Percentiles rank a stretch among this genome's conserved stretches.
phyloP scores from a whole-genome alignment of 1,140 invertebrate genomes.

The honey bee (Apis mellifera) region Amel_HAv3.1 CM009937.2:5897001-5897500 shows the following conservation, averaged over 20 bases:
- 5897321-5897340: neutral
- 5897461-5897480: neutral
- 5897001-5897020: conserved; percentile 38
- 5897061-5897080: conserved; percentile 52
- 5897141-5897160: neutral
- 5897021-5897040: conserved; percentile 47
- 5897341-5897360: conserved; percentile 57
- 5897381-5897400: conserved; percentile 32
- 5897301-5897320: neutral
- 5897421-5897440: conserved; percentile 10
- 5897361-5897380: conserved; percentile 47
- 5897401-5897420: conserved; percentile 56
- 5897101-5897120: conserved; percentile 51
- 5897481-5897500: neutral
- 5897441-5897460: neutral
- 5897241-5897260: neutral
- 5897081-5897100: conserved; percentile 56
- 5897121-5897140: conserved; percentile 9
- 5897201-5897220: neutral
- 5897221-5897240: neutral
- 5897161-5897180: neutral
- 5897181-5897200: neutral
- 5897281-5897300: conserved; percentile 4
- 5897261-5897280: conserved; percentile 11
- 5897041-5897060: conserved; percentile 59